phyloP scores from a whole-genome alignment of 2,888 invertebrate species.

The Dasysyrphus tricinctus region DNA sequence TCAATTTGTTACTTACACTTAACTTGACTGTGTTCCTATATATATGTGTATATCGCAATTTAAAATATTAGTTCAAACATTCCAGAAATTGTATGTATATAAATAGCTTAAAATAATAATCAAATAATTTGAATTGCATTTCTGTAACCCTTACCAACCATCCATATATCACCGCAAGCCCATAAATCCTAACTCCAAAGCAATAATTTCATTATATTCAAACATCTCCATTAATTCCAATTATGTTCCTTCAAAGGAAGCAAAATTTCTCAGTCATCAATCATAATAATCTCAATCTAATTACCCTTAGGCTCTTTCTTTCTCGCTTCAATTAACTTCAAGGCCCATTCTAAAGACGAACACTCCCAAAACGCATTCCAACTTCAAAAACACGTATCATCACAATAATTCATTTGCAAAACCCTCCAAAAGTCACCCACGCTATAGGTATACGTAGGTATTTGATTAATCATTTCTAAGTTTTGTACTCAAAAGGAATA shows the following conservation, averaged over 20 bases:
- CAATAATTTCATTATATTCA: constrained; percentile 10
- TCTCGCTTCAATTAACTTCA: neutral
- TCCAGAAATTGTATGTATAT: too few species aligned
- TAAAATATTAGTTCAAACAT: too few species aligned
- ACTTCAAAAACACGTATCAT: constrained; percentile 9
- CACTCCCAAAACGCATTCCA: constrained; percentile 3
- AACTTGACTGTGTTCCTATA: too few species aligned
- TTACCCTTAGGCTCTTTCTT: constrained; percentile 12
- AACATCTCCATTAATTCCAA: constrained; percentile 44
- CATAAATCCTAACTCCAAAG: neutral
- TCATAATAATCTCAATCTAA: constrained; percentile 34
- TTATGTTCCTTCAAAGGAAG: constrained; percentile 8
- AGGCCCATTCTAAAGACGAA: neutral
- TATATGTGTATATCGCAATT: too few species aligned
- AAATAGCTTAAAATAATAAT: too few species aligned
- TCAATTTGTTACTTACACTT: too few species aligned
- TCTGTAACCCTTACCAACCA: neutral
- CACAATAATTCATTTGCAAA: constrained; percentile 6
- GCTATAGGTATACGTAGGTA: too few species aligned
- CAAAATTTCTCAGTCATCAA: neutral
- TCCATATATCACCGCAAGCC: neutral
- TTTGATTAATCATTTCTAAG: constrained; percentile 25
- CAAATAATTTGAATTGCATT: neutral
- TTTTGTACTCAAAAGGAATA: neutral
- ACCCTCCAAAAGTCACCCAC: neutral